These are phyloP conservation scores for Phengaris arion DNA, from an alignment of 2,888 invertebrate genomes.

Conservation along the genomic window DNA sequence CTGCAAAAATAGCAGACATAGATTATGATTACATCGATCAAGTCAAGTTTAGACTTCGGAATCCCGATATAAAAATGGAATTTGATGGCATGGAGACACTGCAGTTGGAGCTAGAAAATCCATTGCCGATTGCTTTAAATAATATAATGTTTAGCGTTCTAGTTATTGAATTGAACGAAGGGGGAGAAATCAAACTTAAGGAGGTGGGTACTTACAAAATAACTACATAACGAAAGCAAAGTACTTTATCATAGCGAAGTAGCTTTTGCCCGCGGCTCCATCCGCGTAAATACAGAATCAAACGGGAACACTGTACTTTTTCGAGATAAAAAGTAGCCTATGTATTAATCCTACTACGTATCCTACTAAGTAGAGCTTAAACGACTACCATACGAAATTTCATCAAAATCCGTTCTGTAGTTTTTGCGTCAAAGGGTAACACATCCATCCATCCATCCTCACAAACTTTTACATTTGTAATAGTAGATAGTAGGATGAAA, in stretches of 20 bases:
- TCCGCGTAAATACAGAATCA: too few relatives aligned
- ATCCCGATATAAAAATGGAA: background rate
- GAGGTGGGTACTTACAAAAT: background rate
- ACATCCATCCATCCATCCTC: too few relatives aligned
- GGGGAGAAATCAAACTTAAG: background rate
- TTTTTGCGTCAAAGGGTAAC: too few relatives aligned
- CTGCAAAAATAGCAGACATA: background rate
- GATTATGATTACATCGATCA: background rate
- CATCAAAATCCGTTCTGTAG: too few relatives aligned
- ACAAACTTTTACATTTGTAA: too few relatives aligned
- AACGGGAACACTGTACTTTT: too few relatives aligned
- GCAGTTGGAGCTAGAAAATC: background rate
- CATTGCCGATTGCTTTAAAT: conserved; percentile 1
- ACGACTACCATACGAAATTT: too few relatives aligned
- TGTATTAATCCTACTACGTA: too few relatives aligned
- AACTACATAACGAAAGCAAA: background rate
- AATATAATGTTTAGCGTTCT: background rate
- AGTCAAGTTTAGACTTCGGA: background rate
- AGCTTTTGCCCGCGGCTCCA: too few relatives aligned
- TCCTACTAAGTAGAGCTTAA: too few relatives aligned
- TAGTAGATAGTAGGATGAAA: too few relatives aligned
- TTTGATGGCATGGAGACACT: background rate
- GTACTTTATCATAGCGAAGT: background rate
- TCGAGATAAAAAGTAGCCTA: too few relatives aligned
- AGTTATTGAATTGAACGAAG: background rate